Evolutionary conservation across 2,888 invertebrate genomes (phyloP).

Genomic region (Yponomeuta sedellus): DNA sequence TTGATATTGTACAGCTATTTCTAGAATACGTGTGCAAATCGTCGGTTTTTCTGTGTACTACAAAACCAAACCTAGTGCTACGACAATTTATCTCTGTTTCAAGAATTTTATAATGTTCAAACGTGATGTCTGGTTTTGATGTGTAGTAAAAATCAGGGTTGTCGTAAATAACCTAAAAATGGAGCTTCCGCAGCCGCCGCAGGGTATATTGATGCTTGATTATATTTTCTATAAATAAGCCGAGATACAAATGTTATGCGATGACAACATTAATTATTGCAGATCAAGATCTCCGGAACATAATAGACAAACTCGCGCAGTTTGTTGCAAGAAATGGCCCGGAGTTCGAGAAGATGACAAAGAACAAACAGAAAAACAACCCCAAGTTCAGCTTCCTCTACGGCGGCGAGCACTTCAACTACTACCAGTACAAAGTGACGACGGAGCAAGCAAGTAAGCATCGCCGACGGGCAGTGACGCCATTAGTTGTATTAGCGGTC

Average conservation of each 20-base stretch:
- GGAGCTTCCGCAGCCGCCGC: slow-evolving; percentile 73
- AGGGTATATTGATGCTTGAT: slow-evolving; percentile 8
- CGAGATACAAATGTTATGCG: not conserved
- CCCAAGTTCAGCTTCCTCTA: slow-evolving; percentile 98
- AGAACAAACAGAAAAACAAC: slow-evolving; percentile 98
- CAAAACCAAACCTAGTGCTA: not conserved
- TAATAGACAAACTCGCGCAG: slow-evolving; percentile 98
- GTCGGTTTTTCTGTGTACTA: not conserved
- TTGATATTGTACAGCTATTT: not conserved
- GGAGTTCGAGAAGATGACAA: slow-evolving; percentile 99
- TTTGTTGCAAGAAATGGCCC: slow-evolving; percentile 99
- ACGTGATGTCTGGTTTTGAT: not conserved
- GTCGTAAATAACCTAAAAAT: slow-evolving; percentile 37
- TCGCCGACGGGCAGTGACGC: slow-evolving; percentile 40
- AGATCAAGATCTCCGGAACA: slow-evolving; percentile 97
- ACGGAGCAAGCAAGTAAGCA: slow-evolving; percentile 95
- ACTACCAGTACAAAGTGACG: slow-evolving; percentile 97
- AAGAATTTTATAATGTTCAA: not conserved
- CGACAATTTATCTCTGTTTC: not conserved
- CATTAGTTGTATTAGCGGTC: slow-evolving; percentile 41
- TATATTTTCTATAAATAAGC: not conserved
- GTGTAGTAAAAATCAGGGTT: not conserved
- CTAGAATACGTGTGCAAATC: not conserved
- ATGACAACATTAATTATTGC: slow-evolving; percentile 33
- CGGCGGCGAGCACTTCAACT: slow-evolving; percentile 96